Conservation (phyloP, 2,797 vertebrate genomes). For the Esox lucius region DNA sequence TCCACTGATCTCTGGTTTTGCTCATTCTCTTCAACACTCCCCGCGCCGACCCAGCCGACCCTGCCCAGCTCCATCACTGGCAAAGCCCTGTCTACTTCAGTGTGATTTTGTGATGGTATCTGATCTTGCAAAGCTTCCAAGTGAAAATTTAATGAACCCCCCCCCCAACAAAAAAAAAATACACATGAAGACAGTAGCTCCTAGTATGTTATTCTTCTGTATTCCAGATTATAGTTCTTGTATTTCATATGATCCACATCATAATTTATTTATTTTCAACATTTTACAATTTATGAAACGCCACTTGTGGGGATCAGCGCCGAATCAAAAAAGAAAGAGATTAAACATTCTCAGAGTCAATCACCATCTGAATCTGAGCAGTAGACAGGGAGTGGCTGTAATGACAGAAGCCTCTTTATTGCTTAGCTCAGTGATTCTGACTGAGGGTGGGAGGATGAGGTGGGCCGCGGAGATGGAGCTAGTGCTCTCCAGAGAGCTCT, state of each 20-base stretch:
- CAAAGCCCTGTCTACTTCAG: conserved; percentile 34
- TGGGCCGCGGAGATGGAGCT: conserved; percentile 51
- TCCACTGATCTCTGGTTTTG: conserved; percentile 61
- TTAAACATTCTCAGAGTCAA: conserved; percentile 21
- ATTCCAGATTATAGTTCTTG: background rate
- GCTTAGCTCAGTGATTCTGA: conserved; percentile 56
- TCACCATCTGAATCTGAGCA: conserved; percentile 19
- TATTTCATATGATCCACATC: conserved; percentile 30
- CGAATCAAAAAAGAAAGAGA: background rate
- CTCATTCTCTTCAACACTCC: background rate
- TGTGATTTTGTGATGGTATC: conserved; percentile 51
- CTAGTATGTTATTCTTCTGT: conserved; percentile 29
- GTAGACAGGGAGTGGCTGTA: conserved; percentile 34
- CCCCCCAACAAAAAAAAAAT: background rate
- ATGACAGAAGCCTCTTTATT: conserved; percentile 59
- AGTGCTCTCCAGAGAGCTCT: conserved; percentile 50
- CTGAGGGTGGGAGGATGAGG: conserved; percentile 24
- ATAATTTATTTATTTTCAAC: conserved; percentile 41
- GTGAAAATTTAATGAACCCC: conserved; percentile 57
- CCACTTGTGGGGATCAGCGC: background rate
- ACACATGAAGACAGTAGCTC: conserved; percentile 38
- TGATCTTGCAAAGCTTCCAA: conserved; percentile 48
- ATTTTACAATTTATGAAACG: background rate
- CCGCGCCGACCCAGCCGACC: conserved; percentile 23
- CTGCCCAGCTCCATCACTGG: conserved; percentile 24